These are phyloP conservation scores for Nycteola revayana DNA, from an alignment of 2,888 invertebrate genomes.

Conservation along the genomic window DNA sequence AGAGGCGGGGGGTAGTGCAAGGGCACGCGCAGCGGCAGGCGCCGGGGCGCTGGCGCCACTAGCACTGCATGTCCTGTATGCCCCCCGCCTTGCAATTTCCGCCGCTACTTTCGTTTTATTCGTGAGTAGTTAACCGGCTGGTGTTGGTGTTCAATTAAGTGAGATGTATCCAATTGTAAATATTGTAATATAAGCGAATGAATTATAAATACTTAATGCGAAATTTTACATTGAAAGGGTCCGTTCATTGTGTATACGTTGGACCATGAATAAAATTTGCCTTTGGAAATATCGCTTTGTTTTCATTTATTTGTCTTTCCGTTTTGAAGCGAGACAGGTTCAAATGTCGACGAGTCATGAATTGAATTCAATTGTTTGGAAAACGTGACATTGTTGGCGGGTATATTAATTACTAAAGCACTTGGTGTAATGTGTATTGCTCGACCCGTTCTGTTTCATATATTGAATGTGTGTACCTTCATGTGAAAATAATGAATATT, in stretches of 20 bases:
- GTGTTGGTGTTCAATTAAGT: constrained; percentile 69
- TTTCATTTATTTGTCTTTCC: constrained; percentile 22
- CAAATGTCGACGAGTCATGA: not conserved
- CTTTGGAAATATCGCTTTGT: constrained; percentile 58
- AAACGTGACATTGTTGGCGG: not conserved
- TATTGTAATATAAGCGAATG: constrained; percentile 74
- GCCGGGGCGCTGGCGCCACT: constrained; percentile 35
- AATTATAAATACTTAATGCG: constrained; percentile 57
- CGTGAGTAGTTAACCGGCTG: constrained; percentile 66
- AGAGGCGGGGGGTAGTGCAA: constrained; percentile 62
- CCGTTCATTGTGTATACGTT: constrained; percentile 80
- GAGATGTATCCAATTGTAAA: constrained; percentile 69
- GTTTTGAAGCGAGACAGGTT: no score
- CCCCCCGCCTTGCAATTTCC: constrained; percentile 47
- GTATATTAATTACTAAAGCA: no score
- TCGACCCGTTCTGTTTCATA: no score
- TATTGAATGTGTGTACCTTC: no score
- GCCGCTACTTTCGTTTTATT: constrained; percentile 60
- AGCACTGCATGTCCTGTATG: constrained; percentile 33
- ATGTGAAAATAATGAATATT: no score
- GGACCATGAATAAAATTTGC: constrained; percentile 80
- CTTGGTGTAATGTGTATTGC: no score
- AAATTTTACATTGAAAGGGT: constrained; percentile 80
- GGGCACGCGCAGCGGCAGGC: constrained; percentile 54
- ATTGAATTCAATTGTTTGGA: not conserved